Conservation (phyloP, 2,797 vertebrate genomes). For the Rhadinocentrus ornatus region DNA sequence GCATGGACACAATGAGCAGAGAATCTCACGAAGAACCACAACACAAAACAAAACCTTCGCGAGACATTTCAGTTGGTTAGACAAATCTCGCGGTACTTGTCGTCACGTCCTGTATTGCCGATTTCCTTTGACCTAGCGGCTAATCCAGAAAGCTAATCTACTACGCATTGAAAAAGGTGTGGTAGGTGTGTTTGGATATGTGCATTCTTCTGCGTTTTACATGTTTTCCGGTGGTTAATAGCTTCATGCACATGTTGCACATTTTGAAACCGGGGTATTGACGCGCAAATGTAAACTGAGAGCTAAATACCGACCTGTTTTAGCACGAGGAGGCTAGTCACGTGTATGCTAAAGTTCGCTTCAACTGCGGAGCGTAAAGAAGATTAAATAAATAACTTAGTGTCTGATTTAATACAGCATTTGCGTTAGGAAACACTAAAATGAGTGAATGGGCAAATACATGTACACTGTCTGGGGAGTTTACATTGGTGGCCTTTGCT, state of each 20-base stretch:
- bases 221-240: background rate
- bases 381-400: no score
- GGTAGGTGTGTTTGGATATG: background rate
- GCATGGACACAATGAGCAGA: background rate
- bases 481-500: no score
- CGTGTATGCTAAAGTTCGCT: slow-evolving; percentile 8
- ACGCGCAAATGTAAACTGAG: background rate
- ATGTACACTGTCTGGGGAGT: no score
- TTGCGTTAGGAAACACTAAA: no score
- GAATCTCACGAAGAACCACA: background rate
- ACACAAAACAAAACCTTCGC: background rate
- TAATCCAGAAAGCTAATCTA: background rate
- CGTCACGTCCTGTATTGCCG: background rate
- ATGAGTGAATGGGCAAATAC: no score
- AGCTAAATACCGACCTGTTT: background rate
- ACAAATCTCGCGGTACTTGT: background rate
- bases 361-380: background rate
- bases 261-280: background rate
- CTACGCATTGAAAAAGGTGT: background rate
- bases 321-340: background rate
- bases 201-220: background rate
- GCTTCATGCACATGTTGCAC: background rate
- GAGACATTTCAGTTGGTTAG: background rate
- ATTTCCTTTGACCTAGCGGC: background rate
- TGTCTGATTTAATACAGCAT: no score